Evolutionary conservation across 2,888 invertebrate genomes (phyloP).

Genomic region (Beris chalybata): DNA sequence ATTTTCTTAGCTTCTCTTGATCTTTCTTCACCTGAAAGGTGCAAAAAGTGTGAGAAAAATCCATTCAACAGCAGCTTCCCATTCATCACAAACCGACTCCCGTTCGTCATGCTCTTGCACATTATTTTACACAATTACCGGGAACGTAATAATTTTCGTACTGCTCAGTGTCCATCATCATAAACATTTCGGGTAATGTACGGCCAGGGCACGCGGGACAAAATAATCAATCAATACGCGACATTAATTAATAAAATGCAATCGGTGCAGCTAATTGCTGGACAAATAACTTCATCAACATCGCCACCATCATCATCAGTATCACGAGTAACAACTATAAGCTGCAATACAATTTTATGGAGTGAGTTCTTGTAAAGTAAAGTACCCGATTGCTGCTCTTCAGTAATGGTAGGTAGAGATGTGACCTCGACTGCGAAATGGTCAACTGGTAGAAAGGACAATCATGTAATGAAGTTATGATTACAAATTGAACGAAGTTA

Average conservation of each 20-base stretch:
- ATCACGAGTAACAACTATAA: conserved; percentile 1
- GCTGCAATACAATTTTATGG: conserved; percentile 2
- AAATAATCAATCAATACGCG: conserved; percentile 15
- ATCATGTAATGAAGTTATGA: conserved; percentile 36
- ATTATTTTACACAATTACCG: conserved; percentile 1
- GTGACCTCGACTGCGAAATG: neutral
- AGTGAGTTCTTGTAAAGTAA: neutral
- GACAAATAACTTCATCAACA: conserved; percentile 15
- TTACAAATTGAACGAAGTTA: conserved; percentile 34
- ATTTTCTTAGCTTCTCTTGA: conserved; percentile 29
- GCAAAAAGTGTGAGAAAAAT: conserved; percentile 29
- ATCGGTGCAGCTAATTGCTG: conserved; percentile 24
- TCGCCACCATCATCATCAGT: conserved; percentile 12
- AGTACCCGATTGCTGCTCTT: neutral
- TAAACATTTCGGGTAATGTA: too few relatives aligned
- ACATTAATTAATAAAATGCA: conserved; percentile 25
- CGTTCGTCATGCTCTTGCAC: conserved; percentile 14
- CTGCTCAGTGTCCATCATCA: too few relatives aligned
- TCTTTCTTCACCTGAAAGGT: conserved; percentile 1
- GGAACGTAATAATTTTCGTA: too few relatives aligned
- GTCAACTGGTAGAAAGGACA: conserved; percentile 23
- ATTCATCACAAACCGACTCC: conserved; percentile 18
- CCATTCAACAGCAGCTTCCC: conserved; percentile 8
- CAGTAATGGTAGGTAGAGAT: neutral
- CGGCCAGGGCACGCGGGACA: too few relatives aligned